phyloP scores from a whole-genome alignment of 2,113 vertebrate genomes.

The Stegastes partitus region DNA sequence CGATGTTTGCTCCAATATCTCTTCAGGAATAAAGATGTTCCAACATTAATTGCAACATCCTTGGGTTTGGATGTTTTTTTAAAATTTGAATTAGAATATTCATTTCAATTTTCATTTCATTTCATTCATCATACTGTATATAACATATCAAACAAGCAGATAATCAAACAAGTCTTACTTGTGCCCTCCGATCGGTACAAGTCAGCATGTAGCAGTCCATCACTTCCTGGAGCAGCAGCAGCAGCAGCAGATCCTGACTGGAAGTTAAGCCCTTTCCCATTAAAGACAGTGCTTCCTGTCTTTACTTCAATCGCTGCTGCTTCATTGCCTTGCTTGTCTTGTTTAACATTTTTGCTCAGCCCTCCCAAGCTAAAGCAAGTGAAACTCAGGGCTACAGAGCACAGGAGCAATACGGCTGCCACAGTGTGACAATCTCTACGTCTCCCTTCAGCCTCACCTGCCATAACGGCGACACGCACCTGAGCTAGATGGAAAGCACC shows the following conservation, averaged over 20 bases:
- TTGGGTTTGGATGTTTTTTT: neutral
- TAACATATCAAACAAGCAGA: neutral
- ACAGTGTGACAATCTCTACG: neutral
- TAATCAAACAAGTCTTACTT: neutral
- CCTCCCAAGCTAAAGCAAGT: conserved; percentile 19
- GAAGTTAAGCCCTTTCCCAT: conserved; percentile 14
- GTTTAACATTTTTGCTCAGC: neutral
- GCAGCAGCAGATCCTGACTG: neutral
- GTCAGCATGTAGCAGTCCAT: neutral
- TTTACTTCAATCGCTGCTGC: neutral
- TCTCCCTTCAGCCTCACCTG: neutral
- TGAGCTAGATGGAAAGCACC: neutral
- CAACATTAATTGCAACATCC: neutral
- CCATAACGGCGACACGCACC: conserved; percentile 19
- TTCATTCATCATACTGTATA: neutral
- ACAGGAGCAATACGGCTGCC: conserved; percentile 43
- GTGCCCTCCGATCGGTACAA: neutral
- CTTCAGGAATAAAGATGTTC: neutral
- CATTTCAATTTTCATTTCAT: too few species aligned
- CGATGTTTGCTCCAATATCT: neutral
- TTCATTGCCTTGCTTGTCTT: neutral
- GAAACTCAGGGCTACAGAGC: conserved; percentile 7
- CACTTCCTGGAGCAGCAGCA: neutral
- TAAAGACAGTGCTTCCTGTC: conserved; percentile 27
- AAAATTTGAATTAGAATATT: too few species aligned